These are phyloP conservation scores for Odocoileus hemionus DNA, from an alignment of 2,113 vertebrate genomes.

Conservation along the genomic window DNA sequence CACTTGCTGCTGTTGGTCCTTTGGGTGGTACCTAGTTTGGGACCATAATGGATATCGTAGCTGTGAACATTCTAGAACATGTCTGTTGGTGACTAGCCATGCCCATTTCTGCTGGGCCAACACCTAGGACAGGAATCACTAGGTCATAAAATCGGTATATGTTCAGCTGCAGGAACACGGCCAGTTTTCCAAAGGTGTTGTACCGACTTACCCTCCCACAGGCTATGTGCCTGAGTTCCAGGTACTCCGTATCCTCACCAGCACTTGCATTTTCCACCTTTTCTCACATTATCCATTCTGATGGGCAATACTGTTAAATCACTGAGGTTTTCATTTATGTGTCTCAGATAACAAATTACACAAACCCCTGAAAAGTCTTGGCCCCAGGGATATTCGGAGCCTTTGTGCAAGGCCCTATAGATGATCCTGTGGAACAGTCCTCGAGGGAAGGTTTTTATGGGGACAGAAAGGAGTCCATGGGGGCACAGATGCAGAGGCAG, in stretches of 20 bases:
- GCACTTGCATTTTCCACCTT: background rate
- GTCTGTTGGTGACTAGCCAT: background rate
- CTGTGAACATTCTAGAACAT: background rate
- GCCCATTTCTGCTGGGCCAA: background rate
- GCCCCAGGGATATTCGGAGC: background rate
- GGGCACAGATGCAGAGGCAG: background rate
- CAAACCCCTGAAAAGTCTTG: background rate
- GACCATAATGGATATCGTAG: fast-evolving
- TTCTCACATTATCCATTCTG: background rate
- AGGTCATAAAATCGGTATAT: fast-evolving
- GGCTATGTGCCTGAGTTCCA: fast-evolving
- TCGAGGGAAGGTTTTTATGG: background rate
- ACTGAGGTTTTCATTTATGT: background rate
- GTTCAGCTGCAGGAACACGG: background rate
- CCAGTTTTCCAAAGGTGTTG: background rate
- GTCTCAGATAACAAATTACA: background rate
- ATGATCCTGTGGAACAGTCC: background rate
- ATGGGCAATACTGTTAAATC: fast-evolving
- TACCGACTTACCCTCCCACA: fast-evolving
- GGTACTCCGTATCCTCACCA: background rate
- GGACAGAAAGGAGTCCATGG: background rate
- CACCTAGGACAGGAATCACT: background rate
- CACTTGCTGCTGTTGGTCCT: background rate
- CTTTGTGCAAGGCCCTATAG: no score
- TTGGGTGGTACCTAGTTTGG: background rate